Evolutionary conservation across 35 echinoderm and acorn worm species (phyloP).

Genomic region (Apostichopus japonicus): DNA sequence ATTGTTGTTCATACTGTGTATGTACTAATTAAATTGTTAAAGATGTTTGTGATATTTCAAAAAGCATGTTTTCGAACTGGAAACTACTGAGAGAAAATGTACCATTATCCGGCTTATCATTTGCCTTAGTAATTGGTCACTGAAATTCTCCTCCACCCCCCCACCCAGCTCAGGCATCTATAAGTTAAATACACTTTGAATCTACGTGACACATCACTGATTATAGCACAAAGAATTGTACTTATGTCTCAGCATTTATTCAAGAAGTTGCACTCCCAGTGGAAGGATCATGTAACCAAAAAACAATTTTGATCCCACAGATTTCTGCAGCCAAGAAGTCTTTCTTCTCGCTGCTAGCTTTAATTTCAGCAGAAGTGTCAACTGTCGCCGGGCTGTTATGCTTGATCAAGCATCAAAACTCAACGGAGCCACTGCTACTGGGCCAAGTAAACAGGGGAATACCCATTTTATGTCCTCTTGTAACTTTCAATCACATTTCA

Average conservation of each 20-base stretch:
- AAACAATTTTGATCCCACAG: slow-evolving; percentile 13
- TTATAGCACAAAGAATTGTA: background rate
- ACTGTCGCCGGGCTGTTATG: background rate
- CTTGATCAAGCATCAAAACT: background rate
- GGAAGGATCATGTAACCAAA: slow-evolving; percentile 6
- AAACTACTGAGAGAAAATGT: too few relatives aligned
- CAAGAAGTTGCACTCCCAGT: background rate
- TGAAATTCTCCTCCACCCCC: background rate
- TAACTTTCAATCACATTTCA: background rate
- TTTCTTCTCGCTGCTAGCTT: background rate
- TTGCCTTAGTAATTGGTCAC: background rate
- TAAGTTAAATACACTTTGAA: background rate
- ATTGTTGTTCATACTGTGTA: too few relatives aligned
- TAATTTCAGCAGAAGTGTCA: background rate
- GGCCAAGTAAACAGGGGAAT: background rate
- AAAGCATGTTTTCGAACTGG: too few relatives aligned
- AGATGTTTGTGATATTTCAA: too few relatives aligned
- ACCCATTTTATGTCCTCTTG: background rate
- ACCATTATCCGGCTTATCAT: too few relatives aligned
- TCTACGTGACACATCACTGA: background rate
- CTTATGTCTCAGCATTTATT: background rate
- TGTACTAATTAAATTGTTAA: too few relatives aligned
- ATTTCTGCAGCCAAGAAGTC: background rate
- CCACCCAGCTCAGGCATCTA: background rate
- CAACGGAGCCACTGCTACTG: background rate